These are phyloP conservation scores for Venustaconcha ellipsiformis DNA, from an alignment of 1,140 invertebrate genomes.

Conservation along the genomic window DNA sequence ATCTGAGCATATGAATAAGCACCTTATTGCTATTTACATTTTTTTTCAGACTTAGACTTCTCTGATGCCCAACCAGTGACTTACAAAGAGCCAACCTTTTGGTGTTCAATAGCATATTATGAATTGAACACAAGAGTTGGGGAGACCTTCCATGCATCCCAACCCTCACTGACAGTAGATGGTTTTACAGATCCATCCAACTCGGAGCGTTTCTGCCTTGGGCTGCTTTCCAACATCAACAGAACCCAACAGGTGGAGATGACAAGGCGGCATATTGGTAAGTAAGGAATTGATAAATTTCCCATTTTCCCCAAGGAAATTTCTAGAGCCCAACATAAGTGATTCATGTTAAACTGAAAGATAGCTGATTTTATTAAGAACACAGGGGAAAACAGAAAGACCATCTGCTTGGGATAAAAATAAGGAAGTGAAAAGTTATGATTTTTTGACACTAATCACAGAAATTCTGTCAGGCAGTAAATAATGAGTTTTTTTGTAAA, in stretches of 20 bases:
- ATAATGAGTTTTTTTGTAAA: too few species aligned
- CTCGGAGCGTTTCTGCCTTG: constrained; percentile 87
- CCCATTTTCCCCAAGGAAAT: too few species aligned
- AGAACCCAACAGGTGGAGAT: constrained; percentile 94
- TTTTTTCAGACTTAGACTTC: constrained; percentile 22
- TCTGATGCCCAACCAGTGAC: constrained; percentile 93
- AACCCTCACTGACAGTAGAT: constrained; percentile 96
- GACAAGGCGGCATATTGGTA: constrained; percentile 95
- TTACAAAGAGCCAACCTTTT: constrained; percentile 97
- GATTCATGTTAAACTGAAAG: too few species aligned
- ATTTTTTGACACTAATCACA: too few species aligned
- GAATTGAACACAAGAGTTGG: constrained; percentile 96
- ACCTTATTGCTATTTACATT: too few species aligned
- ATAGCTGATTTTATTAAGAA: too few species aligned
- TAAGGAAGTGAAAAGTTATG: too few species aligned
- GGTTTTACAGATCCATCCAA: constrained; percentile 82
- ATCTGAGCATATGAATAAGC: too few species aligned
- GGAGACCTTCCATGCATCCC: constrained; percentile 97
- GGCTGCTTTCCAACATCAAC: constrained; percentile 96
- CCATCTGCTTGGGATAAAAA: too few species aligned
- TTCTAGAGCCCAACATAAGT: too few species aligned
- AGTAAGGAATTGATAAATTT: constrained; percentile 56
- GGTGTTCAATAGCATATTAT: constrained; percentile 99
- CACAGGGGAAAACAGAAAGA: too few species aligned
- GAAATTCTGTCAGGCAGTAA: too few species aligned